Base-by-base conservation (phyloP, 2,797 vertebrate genomes). In the Pseudochaenichthys georgianus region DNA sequence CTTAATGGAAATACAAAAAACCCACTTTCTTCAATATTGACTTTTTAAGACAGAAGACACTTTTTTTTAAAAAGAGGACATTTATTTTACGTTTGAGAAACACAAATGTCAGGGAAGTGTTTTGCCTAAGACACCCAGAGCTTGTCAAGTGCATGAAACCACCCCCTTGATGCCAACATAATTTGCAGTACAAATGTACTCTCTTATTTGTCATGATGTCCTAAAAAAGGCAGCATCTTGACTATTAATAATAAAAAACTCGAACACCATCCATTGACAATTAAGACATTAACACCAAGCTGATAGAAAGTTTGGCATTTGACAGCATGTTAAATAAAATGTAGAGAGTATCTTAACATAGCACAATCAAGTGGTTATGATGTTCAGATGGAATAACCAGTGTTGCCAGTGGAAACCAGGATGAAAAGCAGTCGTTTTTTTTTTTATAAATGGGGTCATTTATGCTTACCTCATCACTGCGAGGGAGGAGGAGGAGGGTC, bases 401-500 rank as follows among this genome's bases (percentile, higher is more conserved):
- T 28, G 28, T 28, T 28, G 28, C 28, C 28, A 28, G 28, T 4
- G 28, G 28, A 28, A 4, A 28, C 28, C 28, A 28, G 28, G 28
- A 28, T 28, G 28, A 28, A 28, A 28, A 28, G 28, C 28, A 28
- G 4, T 28, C 28, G 3, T 28, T 34, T 57, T 12, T 2, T 41
- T 58, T 41, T 19, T 19, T 34, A 61, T 66, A 73, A 78, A 66
- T 0, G 13, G 81, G 78, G 66, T 82, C 75, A 77, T 85, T 81
- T 80, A 80, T 83, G 70, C 78, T 89, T 88, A 83, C 83, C 77
- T 91, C 85, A 88, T 83, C 75, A 38, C 81, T 79, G 70, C 50
- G 80, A 84, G 65, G 38, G 50, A 60, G 59, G 77, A 71, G 72
- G 47, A 64, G 70, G 71, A 28, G 23, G 23, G 23, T 85, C 72